Evolutionary conservation across 2,888 invertebrate species (phyloP), one percentile per base, ranked within the genome.

Genomic region (Eurytoma californica): DNA sequence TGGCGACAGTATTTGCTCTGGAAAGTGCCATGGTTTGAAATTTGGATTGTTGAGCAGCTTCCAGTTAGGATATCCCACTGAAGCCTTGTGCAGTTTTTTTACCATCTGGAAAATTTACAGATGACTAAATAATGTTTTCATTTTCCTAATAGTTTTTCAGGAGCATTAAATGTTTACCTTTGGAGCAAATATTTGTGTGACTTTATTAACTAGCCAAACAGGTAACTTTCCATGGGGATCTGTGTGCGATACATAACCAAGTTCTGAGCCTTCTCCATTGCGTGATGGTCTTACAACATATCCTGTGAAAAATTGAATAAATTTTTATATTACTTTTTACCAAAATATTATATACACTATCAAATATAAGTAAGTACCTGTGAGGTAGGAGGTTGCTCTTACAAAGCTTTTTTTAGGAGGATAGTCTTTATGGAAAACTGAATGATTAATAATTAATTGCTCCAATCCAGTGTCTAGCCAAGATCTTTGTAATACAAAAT

Each of bases 401-500:
- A 97, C 94, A 89, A 93, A 96, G 67, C 95, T 95, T 88, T 97
- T 97, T 87, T 93, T 93, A 0, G 95, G 95, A 24, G 97, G 96
- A 90, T 94, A 95, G 90, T 95, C 95, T 89, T 95, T 95, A 90
- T 97, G 97, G 90, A 93, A 95, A 79, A 98, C 95, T 49, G 97
- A 97, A 91, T 97, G 97, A 91, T 97, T 97, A 84, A 97, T 92
- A 88, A 97, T 96, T 91, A 96, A 93, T 92, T 96, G 96, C 91
- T 97, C 97, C 80, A 93, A 91, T 39, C 95, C 96, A 67, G 95
- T 94, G 90, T 97, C 97, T 83, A 97, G 92, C 97, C 97, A 97
- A 20, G 97, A 97, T 84, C 97, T 92, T 92, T 97, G 97, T 85
- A 97, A 93, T 69, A 98, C 95, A 91, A 97, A 97, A 91, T 98